phyloP scores from a whole-genome alignment of 2,797 vertebrate species.

The Hirundo rustica region DNA sequence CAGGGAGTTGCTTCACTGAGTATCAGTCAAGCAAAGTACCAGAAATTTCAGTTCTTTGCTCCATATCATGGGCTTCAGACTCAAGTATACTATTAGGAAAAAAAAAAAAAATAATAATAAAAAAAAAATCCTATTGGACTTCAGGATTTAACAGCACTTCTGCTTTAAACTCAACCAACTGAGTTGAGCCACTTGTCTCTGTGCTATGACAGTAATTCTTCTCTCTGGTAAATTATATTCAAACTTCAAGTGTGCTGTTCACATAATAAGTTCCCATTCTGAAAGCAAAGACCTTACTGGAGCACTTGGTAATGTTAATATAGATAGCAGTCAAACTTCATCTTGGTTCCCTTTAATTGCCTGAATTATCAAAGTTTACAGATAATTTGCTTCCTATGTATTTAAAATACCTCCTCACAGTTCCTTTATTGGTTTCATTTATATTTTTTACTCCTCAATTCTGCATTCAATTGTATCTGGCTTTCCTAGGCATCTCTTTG shows the following conservation, averaged over 20 bases:
- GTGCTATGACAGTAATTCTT: neutral
- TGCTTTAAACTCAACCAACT: neutral
- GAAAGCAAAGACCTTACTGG: neutral
- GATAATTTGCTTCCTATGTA: neutral
- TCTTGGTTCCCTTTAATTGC: constrained; percentile 8
- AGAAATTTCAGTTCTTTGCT: neutral
- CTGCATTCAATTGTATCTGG: neutral
- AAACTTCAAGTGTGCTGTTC: neutral
- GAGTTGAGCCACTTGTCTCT: neutral
- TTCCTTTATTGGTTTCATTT: constrained; percentile 9
- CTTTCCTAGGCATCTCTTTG: neutral
- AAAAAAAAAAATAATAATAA: too few relatives aligned
- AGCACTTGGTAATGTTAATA: neutral
- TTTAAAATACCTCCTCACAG: neutral
- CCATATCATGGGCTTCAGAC: neutral
- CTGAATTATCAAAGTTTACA: neutral
- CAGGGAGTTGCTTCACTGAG: neutral
- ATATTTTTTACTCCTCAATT: neutral
- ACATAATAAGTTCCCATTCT: neutral
- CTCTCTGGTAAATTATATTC: neutral
- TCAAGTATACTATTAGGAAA: neutral
- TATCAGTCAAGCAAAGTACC: neutral
- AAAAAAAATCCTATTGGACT: too few relatives aligned
- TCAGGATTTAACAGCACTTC: neutral
- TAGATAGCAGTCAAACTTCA: neutral